Conservation (phyloP, 2,797 vertebrate genomes). For the Channallabes apus region DNA sequence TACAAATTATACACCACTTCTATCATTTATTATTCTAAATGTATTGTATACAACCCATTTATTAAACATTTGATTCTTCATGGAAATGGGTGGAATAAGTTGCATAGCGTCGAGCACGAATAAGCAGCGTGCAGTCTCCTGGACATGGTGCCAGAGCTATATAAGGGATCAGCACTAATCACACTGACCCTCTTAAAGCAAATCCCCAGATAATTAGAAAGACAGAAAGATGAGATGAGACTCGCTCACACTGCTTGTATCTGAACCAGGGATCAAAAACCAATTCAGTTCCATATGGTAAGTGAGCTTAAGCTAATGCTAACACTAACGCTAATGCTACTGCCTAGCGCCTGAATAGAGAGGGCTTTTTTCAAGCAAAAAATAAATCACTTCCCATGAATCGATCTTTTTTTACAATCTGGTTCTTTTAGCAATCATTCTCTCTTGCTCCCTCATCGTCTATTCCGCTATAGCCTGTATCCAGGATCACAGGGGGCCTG, state of each 20-base stretch:
- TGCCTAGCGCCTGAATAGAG: not conserved
- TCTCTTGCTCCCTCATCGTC: too few species aligned
- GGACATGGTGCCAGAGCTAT: constrained; percentile 9
- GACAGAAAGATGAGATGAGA: constrained; percentile 26
- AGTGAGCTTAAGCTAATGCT: not conserved
- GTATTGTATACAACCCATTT: not conserved
- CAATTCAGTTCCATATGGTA: not conserved
- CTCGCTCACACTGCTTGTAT: not conserved
- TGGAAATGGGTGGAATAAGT: not conserved
- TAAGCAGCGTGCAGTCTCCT: not conserved
- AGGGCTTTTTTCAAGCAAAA: not conserved
- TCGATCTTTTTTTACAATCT: not conserved
- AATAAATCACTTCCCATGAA: not conserved
- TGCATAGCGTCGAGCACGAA: not conserved
- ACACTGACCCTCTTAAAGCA: constrained; percentile 28
- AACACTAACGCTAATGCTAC: not conserved
- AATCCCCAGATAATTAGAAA: constrained; percentile 42
- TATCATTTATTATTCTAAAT: not conserved
- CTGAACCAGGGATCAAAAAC: not conserved
- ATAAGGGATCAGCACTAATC: constrained; percentile 39
- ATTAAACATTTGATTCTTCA: not conserved
- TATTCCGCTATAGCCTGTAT: too few species aligned
- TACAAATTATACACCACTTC: too few species aligned
- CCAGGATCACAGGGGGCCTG: too few species aligned
- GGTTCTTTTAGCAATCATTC: not conserved